phyloP scores from a whole-genome alignment of 1,140 invertebrate genomes.

The Heliconius himera region DNA sequence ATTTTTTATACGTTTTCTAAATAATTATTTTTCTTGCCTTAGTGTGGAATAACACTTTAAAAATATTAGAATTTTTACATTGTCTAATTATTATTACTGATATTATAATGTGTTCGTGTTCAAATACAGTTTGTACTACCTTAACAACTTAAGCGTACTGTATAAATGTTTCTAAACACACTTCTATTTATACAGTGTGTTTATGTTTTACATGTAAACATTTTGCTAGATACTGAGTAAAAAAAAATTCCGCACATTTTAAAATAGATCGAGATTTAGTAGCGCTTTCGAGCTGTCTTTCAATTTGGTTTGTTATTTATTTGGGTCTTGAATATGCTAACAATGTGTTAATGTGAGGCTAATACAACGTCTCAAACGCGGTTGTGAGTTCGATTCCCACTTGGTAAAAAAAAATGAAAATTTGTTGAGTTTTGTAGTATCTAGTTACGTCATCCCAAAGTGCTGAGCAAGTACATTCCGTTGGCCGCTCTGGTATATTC shows the following conservation, averaged over 20 bases:
- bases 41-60: too few species aligned
- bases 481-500: too few species aligned
- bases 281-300: background rate
- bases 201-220: slow-evolving; percentile 38
- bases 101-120: background rate
- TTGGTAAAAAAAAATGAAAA: too few species aligned
- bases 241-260: slow-evolving; percentile 37
- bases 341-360: background rate
- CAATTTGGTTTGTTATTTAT: slow-evolving; percentile 7
- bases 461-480: too few species aligned
- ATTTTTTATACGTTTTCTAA: too few species aligned
- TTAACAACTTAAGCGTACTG: slow-evolving; percentile 34
- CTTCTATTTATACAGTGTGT: slow-evolving; percentile 45
- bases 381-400: too few species aligned
- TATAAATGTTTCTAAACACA: slow-evolving; percentile 43
- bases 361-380: background rate
- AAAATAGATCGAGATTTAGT: slow-evolving; percentile 26
- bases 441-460: too few species aligned
- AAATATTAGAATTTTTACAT: background rate
- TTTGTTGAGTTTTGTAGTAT: too few species aligned
- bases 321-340: background rate
- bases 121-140: slow-evolving; percentile 22
- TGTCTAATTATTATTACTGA: background rate
- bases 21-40: too few species aligned
- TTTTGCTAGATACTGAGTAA: slow-evolving; percentile 32